A percentile compares a stretch with the other conserved stretches of the same genome.
phyloP scores from a whole-genome alignment of 2,797 vertebrate species.

The Peromyscus attwateri region DNA sequence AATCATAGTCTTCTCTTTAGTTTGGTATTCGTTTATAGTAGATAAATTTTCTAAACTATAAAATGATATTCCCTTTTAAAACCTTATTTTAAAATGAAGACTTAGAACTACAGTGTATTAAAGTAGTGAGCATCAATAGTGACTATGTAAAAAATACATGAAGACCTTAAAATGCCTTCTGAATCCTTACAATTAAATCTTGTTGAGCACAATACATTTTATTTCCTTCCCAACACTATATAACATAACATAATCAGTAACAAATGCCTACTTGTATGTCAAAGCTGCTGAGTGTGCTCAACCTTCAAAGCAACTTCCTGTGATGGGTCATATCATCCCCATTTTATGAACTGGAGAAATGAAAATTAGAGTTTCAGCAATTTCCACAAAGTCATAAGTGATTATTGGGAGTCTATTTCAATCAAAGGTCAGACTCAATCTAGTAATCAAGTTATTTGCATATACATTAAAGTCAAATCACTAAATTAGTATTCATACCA shows the following conservation, averaged over 20 bases:
- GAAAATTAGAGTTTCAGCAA: constrained; percentile 18
- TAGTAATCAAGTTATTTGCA: background rate
- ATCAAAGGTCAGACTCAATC: background rate
- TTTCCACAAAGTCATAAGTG: constrained; percentile 33
- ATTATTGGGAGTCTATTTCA: background rate
- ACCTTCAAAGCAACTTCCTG: background rate
- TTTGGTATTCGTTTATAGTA: constrained; percentile 8
- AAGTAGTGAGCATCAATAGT: background rate
- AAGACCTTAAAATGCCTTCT: background rate
- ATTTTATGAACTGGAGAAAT: constrained; percentile 7
- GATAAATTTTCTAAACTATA: background rate
- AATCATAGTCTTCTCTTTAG: background rate
- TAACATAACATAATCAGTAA: background rate
- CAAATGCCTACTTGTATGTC: background rate
- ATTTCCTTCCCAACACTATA: constrained; percentile 22
- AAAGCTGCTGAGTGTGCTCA: background rate
- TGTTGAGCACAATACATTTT: background rate
- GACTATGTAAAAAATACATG: background rate
- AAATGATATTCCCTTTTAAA: background rate
- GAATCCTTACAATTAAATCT: constrained; percentile 8
- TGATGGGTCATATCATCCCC: too few species aligned
- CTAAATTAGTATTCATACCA: background rate
- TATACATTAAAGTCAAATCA: constrained; percentile 14
- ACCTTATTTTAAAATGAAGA: background rate
- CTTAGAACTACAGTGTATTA: background rate